These are phyloP conservation scores for Halocynthia aurantium DNA, from an alignment of 23 tunicate species.

Conservation along the genomic window DNA sequence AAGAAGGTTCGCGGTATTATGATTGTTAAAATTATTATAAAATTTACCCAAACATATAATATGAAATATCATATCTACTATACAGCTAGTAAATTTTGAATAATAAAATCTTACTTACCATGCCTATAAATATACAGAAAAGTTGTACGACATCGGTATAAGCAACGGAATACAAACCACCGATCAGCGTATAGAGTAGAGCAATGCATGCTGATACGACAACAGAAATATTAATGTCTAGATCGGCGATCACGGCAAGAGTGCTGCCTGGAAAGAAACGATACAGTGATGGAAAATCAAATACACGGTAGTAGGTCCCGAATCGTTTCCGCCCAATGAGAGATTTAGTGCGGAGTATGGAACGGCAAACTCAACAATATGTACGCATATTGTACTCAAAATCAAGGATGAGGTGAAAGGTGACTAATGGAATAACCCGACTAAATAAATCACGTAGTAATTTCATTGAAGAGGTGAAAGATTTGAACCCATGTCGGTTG, in stretches of 20 bases:
- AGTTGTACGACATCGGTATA: conserved; percentile 94
- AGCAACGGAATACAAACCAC: conserved; percentile 95
- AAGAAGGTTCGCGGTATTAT: too few species aligned
- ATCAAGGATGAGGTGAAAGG: too few species aligned
- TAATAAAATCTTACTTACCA: conserved; percentile 34
- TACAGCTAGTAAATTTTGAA: too few species aligned
- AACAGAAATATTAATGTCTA: conserved; percentile 35
- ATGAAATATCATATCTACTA: too few species aligned
- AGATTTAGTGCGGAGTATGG: not conserved
- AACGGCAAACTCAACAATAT: not conserved
- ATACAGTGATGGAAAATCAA: not conserved
- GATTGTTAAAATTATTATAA: too few species aligned
- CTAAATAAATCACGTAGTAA: too few species aligned
- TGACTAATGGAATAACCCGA: too few species aligned
- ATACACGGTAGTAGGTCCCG: not conserved
- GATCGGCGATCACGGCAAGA: conserved; percentile 40
- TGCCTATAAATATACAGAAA: conserved; percentile 80
- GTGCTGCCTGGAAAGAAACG: conserved; percentile 47
- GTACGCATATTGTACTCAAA: not conserved
- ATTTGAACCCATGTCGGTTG: too few species aligned
- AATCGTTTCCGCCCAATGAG: not conserved
- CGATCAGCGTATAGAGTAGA: conserved; percentile 75
- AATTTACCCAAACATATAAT: too few species aligned
- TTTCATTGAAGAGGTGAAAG: too few species aligned
- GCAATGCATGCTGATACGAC: conserved; percentile 85